Evolutionary conservation across 2,797 vertebrate species (phyloP).

Genomic region (Chrysocyon brachyurus): DNA sequence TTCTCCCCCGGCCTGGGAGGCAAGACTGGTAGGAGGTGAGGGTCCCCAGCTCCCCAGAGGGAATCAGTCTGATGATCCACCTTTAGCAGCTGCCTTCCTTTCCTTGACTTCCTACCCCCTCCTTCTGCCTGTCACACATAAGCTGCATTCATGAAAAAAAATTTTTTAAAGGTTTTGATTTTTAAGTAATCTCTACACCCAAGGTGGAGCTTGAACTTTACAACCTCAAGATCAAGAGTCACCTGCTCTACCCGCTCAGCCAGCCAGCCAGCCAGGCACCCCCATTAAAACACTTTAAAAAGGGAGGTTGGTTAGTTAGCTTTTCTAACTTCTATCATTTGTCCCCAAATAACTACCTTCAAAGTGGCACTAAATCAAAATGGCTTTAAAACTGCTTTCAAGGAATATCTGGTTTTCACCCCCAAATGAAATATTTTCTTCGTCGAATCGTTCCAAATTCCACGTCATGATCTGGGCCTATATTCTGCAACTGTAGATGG

Average conservation of each 20-base stretch:
- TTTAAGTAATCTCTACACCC: background rate
- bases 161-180: background rate
- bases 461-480: slow-evolving; percentile 2
- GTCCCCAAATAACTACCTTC: slow-evolving; percentile 47
- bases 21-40: background rate
- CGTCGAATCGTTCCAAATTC: background rate
- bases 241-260: background rate
- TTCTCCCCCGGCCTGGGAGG: background rate
- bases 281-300: background rate
- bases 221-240: background rate
- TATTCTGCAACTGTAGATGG: background rate
- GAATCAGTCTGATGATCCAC: background rate
- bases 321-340: slow-evolving; percentile 20
- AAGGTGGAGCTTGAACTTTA: background rate
- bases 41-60: background rate
- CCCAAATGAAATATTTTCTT: slow-evolving; percentile 27
- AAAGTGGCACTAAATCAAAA: slow-evolving; percentile 44
- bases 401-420: slow-evolving; percentile 72
- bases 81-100: slow-evolving; percentile 23
- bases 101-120: background rate
- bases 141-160: background rate
- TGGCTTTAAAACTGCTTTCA: slow-evolving; percentile 78
- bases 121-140: background rate
- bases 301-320: background rate
- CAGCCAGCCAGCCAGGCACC: background rate